phyloP scores from a whole-genome alignment of 2,113 vertebrate genomes.

The Cheilinus undulatus region DNA sequence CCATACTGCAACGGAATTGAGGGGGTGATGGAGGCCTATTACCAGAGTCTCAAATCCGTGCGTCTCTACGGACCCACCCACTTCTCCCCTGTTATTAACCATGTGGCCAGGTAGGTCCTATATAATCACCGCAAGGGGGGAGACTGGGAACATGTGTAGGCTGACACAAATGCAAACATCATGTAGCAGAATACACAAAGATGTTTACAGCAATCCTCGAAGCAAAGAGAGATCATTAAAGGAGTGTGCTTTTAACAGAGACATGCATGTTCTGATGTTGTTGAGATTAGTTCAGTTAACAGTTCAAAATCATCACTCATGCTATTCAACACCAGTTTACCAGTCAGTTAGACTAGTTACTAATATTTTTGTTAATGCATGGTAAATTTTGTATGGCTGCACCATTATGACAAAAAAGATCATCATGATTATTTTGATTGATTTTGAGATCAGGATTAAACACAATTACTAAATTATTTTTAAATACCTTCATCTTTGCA shows the following conservation, averaged over 20 bases:
- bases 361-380: too few species aligned
- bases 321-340: too few species aligned
- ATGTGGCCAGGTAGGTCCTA: slow-evolving; percentile 91
- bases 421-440: too few species aligned
- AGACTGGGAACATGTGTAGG: slow-evolving; percentile 11
- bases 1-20: slow-evolving; percentile 96
- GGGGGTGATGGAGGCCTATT: slow-evolving; percentile 97
- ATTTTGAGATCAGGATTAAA: too few species aligned
- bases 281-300: too few species aligned
- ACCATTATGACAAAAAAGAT: too few species aligned
- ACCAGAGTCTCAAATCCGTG: slow-evolving; percentile 93
- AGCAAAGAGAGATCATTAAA: slow-evolving; percentile 1
- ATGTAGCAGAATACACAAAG: background rate
- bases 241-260: slow-evolving; percentile 12
- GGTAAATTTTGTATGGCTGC: too few species aligned
- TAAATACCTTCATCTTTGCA: too few species aligned
- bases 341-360: too few species aligned
- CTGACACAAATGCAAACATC: slow-evolving; percentile 1
- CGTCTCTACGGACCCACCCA: slow-evolving; percentile 96
- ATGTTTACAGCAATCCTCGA: background rate
- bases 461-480: too few species aligned
- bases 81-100: slow-evolving; percentile 98
- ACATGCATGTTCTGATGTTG: background rate
- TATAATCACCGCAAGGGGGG: slow-evolving; percentile 15
- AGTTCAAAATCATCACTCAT: too few species aligned